These are phyloP conservation scores for Anoplolepis gracilipes DNA, from an alignment of 1,140 invertebrate species.

Conservation along the genomic window DNA sequence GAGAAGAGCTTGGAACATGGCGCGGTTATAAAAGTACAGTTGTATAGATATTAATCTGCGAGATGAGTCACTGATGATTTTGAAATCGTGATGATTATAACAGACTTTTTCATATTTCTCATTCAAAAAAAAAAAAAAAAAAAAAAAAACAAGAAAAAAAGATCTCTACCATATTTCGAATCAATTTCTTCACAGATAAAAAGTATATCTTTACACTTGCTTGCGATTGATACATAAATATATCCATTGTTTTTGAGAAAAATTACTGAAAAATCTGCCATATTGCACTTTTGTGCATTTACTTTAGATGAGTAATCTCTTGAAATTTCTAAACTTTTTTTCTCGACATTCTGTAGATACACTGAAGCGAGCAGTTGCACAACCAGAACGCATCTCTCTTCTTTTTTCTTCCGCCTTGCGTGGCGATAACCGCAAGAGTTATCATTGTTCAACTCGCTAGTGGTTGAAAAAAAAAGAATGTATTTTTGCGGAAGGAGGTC, in stretches of 20 bases:
- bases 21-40: not conserved
- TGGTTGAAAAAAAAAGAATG: constrained; percentile 13
- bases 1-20: not conserved
- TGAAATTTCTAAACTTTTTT: not conserved
- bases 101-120: not conserved
- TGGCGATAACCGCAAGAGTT: constrained; percentile 31
- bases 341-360: constrained; percentile 19
- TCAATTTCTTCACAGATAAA: not conserved
- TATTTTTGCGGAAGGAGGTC: constrained; percentile 27
- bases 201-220: not conserved
- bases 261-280: not conserved
- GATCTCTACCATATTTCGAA: not conserved
- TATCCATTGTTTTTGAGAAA: not conserved
- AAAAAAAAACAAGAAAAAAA: no score
- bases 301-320: not conserved
- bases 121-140: not conserved
- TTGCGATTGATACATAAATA: not conserved
- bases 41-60: not conserved
- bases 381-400: constrained; percentile 44
- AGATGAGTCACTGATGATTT: not conserved
- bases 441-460: constrained; percentile 48
- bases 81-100: not conserved
- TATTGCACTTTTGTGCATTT: not conserved
- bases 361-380: not conserved
- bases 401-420: not conserved